Evolutionary conservation across 2,797 vertebrate genomes (phyloP).

Genomic region (Gymnoscopelus braueri): DNA sequence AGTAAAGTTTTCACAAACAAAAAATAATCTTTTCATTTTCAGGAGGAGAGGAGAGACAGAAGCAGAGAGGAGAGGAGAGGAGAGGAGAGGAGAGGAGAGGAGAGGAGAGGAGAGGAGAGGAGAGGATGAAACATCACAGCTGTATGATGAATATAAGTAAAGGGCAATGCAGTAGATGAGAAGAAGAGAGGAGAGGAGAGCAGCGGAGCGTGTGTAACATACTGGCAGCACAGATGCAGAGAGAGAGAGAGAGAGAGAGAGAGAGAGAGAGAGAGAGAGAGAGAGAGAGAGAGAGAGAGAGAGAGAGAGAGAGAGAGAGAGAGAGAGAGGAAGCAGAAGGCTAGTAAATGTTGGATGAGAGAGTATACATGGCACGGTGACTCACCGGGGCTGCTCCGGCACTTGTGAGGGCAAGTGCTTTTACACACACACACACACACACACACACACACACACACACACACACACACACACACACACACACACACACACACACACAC

Average conservation of each 20-base stretch:
- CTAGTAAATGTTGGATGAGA: conserved; percentile 81
- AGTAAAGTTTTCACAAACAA: no score
- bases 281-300: conserved; percentile 3
- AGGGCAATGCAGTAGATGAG: conserved; percentile 41
- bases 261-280: conserved; percentile 21
- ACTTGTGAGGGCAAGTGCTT: conserved; percentile 82
- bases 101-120: not conserved
- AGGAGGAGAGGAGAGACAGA: no score
- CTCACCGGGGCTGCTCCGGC: conserved; percentile 76
- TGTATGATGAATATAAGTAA: conserved; percentile 34
- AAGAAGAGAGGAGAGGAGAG: conserved; percentile 31
- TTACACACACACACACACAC: conserved; percentile 26
- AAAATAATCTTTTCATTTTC: no score
- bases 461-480: conserved; percentile 4
- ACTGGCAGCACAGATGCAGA: conserved; percentile 46
- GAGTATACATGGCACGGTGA: conserved; percentile 79
- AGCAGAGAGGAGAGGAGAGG: no score
- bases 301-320: conserved; percentile 16
- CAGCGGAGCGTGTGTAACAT: conserved; percentile 63
- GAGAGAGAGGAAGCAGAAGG: conserved; percentile 51
- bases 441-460: conserved; percentile 23
- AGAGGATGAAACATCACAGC: not conserved
- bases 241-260: conserved; percentile 1
- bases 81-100: conserved; percentile 13
- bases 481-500: conserved; percentile 16